Percentiles rank a stretch among this genome's conserved stretches.
phyloP scores from a whole-genome alignment of 2,888 invertebrate genomes.

The Operophtera brumata region DNA sequence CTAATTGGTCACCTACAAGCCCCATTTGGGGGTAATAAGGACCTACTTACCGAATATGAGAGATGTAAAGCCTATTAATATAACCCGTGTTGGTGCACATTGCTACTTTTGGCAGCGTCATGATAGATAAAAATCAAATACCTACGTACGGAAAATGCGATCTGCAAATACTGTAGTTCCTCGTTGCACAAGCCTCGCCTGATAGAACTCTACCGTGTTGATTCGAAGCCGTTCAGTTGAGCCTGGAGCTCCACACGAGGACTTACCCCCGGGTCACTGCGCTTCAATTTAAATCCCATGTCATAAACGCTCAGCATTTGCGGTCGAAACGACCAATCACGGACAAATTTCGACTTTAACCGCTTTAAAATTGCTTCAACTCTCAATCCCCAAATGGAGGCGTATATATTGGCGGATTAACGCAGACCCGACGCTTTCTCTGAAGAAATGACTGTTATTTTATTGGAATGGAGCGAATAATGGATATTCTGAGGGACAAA shows the following conservation, averaged over 20 bases:
- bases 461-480: constrained; percentile 16
- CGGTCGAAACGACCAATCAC: constrained; percentile 21
- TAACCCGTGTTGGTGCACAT: too few relatives aligned
- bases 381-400: neutral
- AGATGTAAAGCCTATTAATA: too few relatives aligned
- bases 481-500: constrained; percentile 6
- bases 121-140: too few relatives aligned
- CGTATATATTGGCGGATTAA: constrained; percentile 13
- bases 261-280: constrained; percentile 48
- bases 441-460: constrained; percentile 19
- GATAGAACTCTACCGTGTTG: constrained; percentile 29
- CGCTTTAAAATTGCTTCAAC: constrained; percentile 23
- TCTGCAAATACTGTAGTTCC: too few relatives aligned
- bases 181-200: constrained; percentile 13
- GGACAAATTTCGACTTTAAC: constrained; percentile 30
- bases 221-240: constrained; percentile 26
- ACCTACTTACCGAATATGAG: too few relatives aligned
- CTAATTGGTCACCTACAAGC: too few relatives aligned
- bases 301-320: constrained; percentile 42
- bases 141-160: too few relatives aligned
- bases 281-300: constrained; percentile 57
- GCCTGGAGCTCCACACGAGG: constrained; percentile 11
- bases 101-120: too few relatives aligned
- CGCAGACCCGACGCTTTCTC: constrained; percentile 9
- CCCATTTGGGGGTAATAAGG: too few relatives aligned